A percentile compares a stretch with the other conserved stretches of the same genome.
phyloP scores from a whole-genome alignment of 2,888 invertebrate species.

The Lacanobia oleracea region DNA sequence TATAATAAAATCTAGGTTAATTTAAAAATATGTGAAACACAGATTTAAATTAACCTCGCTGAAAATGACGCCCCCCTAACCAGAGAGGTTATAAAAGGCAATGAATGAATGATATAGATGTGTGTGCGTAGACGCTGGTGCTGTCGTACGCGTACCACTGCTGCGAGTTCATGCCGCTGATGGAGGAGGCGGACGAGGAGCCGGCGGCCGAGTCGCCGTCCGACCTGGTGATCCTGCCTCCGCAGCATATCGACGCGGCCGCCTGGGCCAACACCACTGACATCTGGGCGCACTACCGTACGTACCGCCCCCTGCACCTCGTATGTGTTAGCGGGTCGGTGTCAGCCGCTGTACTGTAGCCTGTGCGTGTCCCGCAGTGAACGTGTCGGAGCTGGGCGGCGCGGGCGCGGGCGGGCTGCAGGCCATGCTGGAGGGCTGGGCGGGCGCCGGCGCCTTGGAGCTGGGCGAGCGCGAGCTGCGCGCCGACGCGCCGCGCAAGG shows the following conservation, averaged over 20 bases:
- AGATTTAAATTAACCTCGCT: too few species aligned
- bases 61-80: too few species aligned
- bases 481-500: conserved; percentile 80
- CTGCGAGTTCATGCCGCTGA: conserved; percentile 95
- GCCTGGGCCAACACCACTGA: conserved; percentile 96
- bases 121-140: conserved; percentile 92
- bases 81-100: too few species aligned
- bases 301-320: conserved; percentile 74
- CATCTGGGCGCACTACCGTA: conserved; percentile 96
- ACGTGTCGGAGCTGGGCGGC: conserved; percentile 76
- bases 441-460: conserved; percentile 64
- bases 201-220: conserved; percentile 88
- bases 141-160: conserved; percentile 99
- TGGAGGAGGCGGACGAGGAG: conserved; percentile 90
- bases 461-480: conserved; percentile 67
- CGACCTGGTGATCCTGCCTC: conserved; percentile 85
- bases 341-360: not conserved
- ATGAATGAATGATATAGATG: not conserved
- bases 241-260: conserved; percentile 89
- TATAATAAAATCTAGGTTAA: too few species aligned
- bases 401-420: conserved; percentile 67
- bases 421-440: conserved; percentile 70
- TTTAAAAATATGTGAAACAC: too few species aligned
- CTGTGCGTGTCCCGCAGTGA: conserved; percentile 69
- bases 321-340: too few species aligned